Base-by-base conservation (phyloP, 2,797 vertebrate genomes). In the Gadopsis marmoratus region DNA sequence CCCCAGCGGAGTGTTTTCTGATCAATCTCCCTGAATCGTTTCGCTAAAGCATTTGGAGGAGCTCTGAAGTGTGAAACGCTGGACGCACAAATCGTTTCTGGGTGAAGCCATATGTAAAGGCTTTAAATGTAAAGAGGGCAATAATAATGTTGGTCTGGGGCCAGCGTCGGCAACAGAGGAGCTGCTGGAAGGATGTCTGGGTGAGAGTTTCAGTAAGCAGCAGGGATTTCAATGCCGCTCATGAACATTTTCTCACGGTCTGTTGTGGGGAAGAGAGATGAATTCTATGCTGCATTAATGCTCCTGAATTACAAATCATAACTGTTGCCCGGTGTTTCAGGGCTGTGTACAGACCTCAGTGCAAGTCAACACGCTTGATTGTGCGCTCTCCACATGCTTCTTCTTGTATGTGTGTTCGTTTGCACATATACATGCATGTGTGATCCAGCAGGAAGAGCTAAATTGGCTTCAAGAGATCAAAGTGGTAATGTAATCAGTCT, bases 401-500 rank as follows among this genome's bases (percentile, higher is more conserved):
- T n/a, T 26, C 21, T 39, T 37, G 21, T 75, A 26, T 31, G 29
- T 62, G 2, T 74, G 43, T 76, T 75, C 82, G 65, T 83, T 69
- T 85, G 60, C 43, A 77, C 55, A 60, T 71, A 53, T 39, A 43
- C 62, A 45, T 54, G 2, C 33, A 60, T 51, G 64, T 41, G 29
- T 12, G 33, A 75, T 70, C 53, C 19, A 53, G 66, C 56, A 82
- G 78, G 67, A 78, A 79, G 9, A 35, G 78, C 69, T 77, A 76
- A 79, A 87, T 80, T 88, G 74, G 71, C 84, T 85, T 84, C 65
- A 45, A 74, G 73, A 81, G 80, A 91, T 93, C 86, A 90, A 91
- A 88, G 87, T 12, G 0, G 85, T 91, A 87, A 92, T 90, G 76
- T 83, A 90, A 92, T 94, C 83, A 82, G 77, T 43, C 70, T 71